phyloP scores from a whole-genome alignment of 2,797 vertebrate genomes.

The Carapus acus region DNA sequence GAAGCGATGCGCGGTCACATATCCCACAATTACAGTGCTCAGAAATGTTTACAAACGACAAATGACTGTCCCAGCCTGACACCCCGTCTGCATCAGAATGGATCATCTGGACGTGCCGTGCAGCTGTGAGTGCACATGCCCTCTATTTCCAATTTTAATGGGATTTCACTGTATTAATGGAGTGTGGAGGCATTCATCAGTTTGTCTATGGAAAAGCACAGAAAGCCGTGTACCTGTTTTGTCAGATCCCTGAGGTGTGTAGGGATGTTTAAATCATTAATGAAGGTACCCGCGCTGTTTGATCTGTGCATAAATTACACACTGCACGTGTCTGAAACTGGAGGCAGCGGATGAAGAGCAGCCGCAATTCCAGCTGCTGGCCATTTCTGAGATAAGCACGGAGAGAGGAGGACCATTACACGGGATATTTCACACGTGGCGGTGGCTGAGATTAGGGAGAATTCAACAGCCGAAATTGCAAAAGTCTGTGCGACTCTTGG shows the following conservation, averaged over 20 bases:
- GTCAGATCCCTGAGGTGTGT: neutral
- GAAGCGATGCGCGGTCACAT: too few relatives aligned
- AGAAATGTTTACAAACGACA: too few relatives aligned
- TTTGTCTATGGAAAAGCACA: neutral
- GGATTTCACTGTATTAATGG: neutral
- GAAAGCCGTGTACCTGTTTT: conserved; percentile 1
- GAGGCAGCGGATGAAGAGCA: neutral
- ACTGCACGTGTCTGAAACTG: neutral
- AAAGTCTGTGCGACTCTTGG: too few relatives aligned
- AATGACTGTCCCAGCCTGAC: too few relatives aligned
- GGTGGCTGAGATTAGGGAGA: too few relatives aligned
- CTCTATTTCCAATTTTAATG: neutral
- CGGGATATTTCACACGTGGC: too few relatives aligned
- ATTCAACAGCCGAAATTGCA: too few relatives aligned
- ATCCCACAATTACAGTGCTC: too few relatives aligned
- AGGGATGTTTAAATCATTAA: neutral
- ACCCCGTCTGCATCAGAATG: too few relatives aligned
- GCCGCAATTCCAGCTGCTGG: neutral
- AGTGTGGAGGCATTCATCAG: neutral
- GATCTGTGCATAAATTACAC: neutral
- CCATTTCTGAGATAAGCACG: too few relatives aligned
- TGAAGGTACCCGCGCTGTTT: neutral
- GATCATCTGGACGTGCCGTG: neutral
- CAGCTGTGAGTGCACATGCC: too few relatives aligned
- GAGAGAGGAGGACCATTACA: neutral